Evolutionary conservation across 2,113 vertebrate genomes (phyloP).

Genomic region (Menidia beryllina): DNA sequence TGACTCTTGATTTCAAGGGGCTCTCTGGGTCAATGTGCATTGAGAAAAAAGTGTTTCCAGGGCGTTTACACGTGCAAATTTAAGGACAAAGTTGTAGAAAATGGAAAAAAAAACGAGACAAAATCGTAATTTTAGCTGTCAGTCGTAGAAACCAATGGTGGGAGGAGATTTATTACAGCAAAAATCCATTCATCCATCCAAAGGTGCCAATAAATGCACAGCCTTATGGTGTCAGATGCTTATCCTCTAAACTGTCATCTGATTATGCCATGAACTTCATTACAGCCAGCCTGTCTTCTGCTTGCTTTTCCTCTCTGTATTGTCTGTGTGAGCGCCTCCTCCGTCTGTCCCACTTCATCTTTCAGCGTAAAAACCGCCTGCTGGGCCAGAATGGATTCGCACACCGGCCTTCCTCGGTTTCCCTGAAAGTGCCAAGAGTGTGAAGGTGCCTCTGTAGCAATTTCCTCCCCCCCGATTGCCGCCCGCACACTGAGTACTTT

Average conservation of each 20-base stretch:
- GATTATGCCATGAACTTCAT: not conserved
- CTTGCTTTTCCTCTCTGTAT: not conserved
- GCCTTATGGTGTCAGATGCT: not conserved
- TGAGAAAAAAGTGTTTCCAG: not conserved
- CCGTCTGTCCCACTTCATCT: slow-evolving; percentile 19
- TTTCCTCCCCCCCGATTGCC: slow-evolving; percentile 20
- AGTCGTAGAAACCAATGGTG: not conserved
- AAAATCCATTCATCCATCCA: too few species aligned
- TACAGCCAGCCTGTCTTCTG: not conserved
- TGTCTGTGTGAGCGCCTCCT: slow-evolving; percentile 1
- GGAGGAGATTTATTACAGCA: not conserved
- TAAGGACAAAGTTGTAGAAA: not conserved
- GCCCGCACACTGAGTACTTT: slow-evolving; percentile 30
- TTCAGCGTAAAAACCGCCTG: slow-evolving; percentile 40
- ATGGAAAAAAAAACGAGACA: not conserved
- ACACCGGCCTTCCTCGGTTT: slow-evolving; percentile 43
- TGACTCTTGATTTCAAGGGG: slow-evolving; percentile 32
- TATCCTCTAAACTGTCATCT: not conserved
- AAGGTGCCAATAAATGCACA: not conserved
- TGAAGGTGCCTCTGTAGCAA: slow-evolving; percentile 45
- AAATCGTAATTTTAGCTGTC: too few species aligned
- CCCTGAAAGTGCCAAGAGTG: slow-evolving; percentile 51
- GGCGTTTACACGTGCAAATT: not conserved
- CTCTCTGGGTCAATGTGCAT: slow-evolving; percentile 19
- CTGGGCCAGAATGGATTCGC: slow-evolving; percentile 45